phyloP scores from a whole-genome alignment of 2,797 vertebrate genomes.

The Natrix natrix region DNA sequence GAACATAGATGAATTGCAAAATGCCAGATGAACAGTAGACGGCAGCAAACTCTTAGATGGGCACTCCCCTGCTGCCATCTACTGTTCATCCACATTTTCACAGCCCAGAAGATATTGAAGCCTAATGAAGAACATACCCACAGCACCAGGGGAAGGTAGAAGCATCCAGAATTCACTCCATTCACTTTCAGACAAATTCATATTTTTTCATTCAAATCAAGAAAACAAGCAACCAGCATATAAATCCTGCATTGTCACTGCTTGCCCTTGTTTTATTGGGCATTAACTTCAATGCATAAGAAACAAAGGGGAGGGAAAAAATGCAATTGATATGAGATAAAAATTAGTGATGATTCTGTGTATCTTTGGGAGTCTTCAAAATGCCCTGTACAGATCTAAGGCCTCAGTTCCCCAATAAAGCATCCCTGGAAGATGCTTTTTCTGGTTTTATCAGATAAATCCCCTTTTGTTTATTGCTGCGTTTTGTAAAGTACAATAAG shows the following conservation, averaged over 20 bases:
- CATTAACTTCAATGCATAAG: neutral
- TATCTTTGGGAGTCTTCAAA: neutral
- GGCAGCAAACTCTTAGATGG: neutral
- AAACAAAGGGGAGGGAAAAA: neutral
- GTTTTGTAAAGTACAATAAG: neutral
- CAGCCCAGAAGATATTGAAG: neutral
- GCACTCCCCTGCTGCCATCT: neutral
- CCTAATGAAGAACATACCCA: neutral
- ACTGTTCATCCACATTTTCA: neutral
- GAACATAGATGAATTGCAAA: neutral
- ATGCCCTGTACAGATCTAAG: neutral
- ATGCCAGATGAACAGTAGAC: neutral
- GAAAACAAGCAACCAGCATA: neutral
- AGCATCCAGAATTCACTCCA: neutral
- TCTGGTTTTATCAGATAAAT: neutral
- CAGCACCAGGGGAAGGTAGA: neutral
- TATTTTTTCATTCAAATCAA: neutral
- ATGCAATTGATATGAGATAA: neutral
- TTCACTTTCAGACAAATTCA: neutral
- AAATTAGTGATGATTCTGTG: neutral
- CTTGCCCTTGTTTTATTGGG: neutral
- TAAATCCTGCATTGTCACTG: neutral
- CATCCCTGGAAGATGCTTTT: neutral
- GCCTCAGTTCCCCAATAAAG: neutral
- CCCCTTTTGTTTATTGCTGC: neutral